phyloP scores from a whole-genome alignment of 1,140 invertebrate genomes.

The Octopus sinensis region DNA sequence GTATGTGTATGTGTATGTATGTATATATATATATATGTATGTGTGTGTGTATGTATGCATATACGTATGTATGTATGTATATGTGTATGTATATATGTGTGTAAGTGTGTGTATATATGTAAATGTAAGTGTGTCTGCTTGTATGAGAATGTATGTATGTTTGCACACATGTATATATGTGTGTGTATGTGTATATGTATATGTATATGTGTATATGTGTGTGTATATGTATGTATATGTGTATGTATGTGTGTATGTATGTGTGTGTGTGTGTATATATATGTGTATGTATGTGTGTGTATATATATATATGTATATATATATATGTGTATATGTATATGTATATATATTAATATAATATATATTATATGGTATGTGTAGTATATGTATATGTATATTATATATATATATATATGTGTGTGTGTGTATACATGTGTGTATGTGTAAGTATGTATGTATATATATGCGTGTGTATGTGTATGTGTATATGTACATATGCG shows the following conservation, averaged over 20 bases:
- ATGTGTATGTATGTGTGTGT: background rate
- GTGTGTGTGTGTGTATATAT: background rate
- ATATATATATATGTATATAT: background rate
- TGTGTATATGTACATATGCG: background rate
- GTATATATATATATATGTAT: background rate
- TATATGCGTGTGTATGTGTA: background rate
- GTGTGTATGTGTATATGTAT: background rate
- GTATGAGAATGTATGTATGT: background rate
- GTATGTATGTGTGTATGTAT: background rate
- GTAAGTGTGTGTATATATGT: background rate
- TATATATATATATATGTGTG: background rate
- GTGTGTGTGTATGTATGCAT: background rate
- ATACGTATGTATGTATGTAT: background rate
- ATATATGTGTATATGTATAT: background rate
- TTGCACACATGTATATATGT: background rate
- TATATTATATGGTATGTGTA: background rate
- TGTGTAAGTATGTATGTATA: background rate
- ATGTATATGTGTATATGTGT: background rate
- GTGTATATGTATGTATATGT: background rate
- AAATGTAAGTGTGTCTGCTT: no score
- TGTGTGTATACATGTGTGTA: background rate
- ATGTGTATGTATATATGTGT: background rate
- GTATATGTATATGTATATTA: background rate
- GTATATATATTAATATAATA: background rate
- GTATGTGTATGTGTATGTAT: background rate